These are phyloP conservation scores for Dasysyrphus albostriatus DNA, from an alignment of 2,888 invertebrate genomes.

Conservation along the genomic window DNA sequence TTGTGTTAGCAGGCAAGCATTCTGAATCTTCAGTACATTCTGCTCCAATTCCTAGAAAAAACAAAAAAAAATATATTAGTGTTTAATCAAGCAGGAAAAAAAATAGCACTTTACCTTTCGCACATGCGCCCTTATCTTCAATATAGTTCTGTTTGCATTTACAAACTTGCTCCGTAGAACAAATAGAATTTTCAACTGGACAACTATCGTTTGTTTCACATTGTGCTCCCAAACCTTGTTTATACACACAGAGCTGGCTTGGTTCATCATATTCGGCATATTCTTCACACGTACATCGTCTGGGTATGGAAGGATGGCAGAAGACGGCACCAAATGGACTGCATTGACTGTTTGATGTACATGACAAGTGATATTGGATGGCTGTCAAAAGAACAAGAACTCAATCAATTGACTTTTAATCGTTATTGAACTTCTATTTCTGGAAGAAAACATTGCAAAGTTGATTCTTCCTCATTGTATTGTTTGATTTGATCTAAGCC, in stretches of 20 bases:
- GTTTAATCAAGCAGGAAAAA: not conserved
- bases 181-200: conserved; percentile 80
- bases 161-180: conserved; percentile 80
- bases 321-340: conserved; percentile 82
- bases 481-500: no score
- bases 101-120: conserved; percentile 77
- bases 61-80: not conserved
- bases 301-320: conserved; percentile 79
- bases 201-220: conserved; percentile 81
- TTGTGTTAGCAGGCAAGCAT: conserved; percentile 79
- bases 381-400: conserved; percentile 73
- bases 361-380: conserved; percentile 81
- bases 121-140: conserved; percentile 79
- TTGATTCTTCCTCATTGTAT: no score
- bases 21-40: conserved; percentile 80
- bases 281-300: conserved; percentile 81
- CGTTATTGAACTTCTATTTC: no score
- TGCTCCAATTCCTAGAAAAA: conserved; percentile 80
- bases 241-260: conserved; percentile 81
- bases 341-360: conserved; percentile 82
- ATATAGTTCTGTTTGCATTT: conserved; percentile 80
- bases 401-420: not conserved
- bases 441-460: no score
- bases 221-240: conserved; percentile 80
- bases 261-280: conserved; percentile 81